Percentiles rank a stretch among this genome's conserved stretches.
Conservation (phyloP, 1,140 invertebrate genomes). For the Eumeta japonica region DNA sequence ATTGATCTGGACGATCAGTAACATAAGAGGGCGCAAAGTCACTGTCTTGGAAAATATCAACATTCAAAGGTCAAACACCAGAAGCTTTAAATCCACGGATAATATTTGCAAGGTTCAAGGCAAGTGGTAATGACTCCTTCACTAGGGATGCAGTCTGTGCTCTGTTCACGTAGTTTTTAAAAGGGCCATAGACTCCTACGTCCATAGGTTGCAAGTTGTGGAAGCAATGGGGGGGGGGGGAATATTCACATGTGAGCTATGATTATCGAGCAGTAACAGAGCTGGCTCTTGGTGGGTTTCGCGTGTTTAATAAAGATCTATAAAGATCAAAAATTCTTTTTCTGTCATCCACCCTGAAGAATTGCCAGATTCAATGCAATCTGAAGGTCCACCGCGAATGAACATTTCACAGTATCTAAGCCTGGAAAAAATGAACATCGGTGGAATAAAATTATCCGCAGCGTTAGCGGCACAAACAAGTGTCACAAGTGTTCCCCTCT, state of each 20-base stretch:
- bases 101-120: constrained; percentile 7
- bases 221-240: constrained; percentile 45
- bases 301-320: constrained; percentile 21
- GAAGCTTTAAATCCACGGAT: constrained; percentile 10
- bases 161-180: constrained; percentile 9
- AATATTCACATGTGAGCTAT: constrained; percentile 30
- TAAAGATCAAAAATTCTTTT: constrained; percentile 20
- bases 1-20: constrained; percentile 12
- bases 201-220: constrained; percentile 53
- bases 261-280: constrained; percentile 31
- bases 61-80: constrained; percentile 11
- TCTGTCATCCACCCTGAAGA: constrained; percentile 22
- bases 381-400: constrained; percentile 16
- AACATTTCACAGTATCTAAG: constrained; percentile 22
- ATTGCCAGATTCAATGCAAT: constrained; percentile 21
- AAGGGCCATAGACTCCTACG: constrained; percentile 11
- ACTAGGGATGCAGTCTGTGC: constrained; percentile 8
- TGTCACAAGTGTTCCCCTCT: constrained; percentile 32
- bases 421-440: constrained; percentile 33
- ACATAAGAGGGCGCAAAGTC: constrained; percentile 13
- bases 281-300: constrained; percentile 21
- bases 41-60: constrained; percentile 10
- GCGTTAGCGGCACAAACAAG: constrained; percentile 24
- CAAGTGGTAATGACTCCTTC: constrained; percentile 2
- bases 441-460: constrained; percentile 25